A percentile compares a stretch with the other conserved stretches of the same genome.
These are phyloP conservation scores for Tautogolabrus adspersus DNA, from an alignment of 2,113 vertebrate genomes.

Conservation along the genomic window DNA sequence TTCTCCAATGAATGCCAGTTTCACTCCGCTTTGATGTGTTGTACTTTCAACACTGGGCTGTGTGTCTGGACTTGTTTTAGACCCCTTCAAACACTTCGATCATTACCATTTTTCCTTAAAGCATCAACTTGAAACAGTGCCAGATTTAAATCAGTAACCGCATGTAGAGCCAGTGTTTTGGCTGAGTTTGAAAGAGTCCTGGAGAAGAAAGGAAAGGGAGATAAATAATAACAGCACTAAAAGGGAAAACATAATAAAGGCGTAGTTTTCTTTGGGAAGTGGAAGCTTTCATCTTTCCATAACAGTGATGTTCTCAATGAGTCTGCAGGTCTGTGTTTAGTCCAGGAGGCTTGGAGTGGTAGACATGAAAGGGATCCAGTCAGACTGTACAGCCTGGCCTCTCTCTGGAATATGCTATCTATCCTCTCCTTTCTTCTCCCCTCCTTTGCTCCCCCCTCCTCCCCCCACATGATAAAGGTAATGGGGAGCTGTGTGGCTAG, in stretches of 20 bases:
- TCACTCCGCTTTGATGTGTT: conserved; percentile 63
- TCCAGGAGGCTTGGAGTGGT: conserved; percentile 77
- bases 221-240: conserved; percentile 84
- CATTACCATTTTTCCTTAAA: conserved; percentile 77
- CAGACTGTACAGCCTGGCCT: conserved; percentile 60
- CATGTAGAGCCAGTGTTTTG: conserved; percentile 79
- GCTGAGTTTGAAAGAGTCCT: conserved; percentile 81
- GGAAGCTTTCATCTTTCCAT: conserved; percentile 83
- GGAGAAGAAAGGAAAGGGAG: conserved; percentile 80
- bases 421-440: conserved; percentile 49
- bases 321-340: conserved; percentile 73
- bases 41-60: conserved; percentile 52
- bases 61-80: conserved; percentile 80
- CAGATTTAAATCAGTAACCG: conserved; percentile 82
- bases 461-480: conserved; percentile 65
- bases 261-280: conserved; percentile 76
- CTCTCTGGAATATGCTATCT: conserved; percentile 69
- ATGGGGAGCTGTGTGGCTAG: conserved; percentile 55
- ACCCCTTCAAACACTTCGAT: conserved; percentile 79
- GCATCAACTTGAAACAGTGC: conserved; percentile 79
- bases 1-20: conserved; percentile 46
- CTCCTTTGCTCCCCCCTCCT: conserved; percentile 42
- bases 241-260: conserved; percentile 81
- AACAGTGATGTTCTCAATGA: conserved; percentile 83
- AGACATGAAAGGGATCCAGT: conserved; percentile 80